phyloP scores from a whole-genome alignment of 2,888 invertebrate species.

The Eurois occulta region DNA sequence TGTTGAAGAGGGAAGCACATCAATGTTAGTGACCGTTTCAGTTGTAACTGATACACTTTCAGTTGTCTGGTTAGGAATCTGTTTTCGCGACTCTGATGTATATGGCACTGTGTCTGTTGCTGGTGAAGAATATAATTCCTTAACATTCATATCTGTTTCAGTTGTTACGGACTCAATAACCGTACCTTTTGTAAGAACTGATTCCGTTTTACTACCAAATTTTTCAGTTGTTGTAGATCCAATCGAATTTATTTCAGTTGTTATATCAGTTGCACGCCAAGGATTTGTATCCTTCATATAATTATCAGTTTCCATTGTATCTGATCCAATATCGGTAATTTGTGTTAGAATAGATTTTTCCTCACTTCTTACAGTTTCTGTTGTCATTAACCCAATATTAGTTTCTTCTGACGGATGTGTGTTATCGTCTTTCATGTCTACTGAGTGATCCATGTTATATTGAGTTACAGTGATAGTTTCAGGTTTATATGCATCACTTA shows the following conservation, averaged over 20 bases:
- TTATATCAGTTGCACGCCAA: conserved; percentile 8
- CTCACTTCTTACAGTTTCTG: conserved; percentile 9
- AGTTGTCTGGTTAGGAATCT: neutral
- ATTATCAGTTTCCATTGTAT: conserved; percentile 31
- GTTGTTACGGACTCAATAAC: conserved; percentile 6
- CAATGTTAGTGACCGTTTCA: conserved; percentile 1
- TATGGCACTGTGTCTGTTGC: neutral
- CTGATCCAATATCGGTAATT: conserved; percentile 3
- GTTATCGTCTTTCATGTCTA: neutral
- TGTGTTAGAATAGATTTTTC: conserved; percentile 1
- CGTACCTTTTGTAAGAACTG: neutral
- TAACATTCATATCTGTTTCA: conserved; percentile 10
- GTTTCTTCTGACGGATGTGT: neutral
- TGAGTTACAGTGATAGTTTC: conserved; percentile 27
- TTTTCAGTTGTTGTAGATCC: conserved; percentile 12
- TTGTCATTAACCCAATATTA: conserved; percentile 9
- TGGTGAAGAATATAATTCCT: neutral
- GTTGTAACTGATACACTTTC: conserved; percentile 23
- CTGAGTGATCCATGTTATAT: conserved; percentile 24
- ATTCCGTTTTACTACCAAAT: neutral
- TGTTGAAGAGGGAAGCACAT: neutral
- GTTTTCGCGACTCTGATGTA: neutral
- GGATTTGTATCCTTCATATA: conserved; percentile 29
- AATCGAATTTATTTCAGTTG: conserved; percentile 14
- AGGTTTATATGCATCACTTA: conserved; percentile 1